Conservation (phyloP, 2,888 invertebrate species). For the Ariolimax columbianus region DNA sequence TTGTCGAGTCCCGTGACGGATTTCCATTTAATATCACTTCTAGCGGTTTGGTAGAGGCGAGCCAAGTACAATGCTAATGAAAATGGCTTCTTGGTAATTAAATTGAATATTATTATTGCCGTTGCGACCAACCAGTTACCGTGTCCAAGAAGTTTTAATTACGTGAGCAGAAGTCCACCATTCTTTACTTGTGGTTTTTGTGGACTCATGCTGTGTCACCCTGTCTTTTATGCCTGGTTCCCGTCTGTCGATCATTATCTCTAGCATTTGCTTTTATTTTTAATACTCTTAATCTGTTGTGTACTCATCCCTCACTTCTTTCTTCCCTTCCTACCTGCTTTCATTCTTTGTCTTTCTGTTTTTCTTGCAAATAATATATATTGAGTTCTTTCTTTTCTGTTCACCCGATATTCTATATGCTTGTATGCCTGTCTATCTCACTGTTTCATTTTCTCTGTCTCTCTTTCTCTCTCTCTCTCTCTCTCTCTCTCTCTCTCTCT, state of each 20-base stretch:
- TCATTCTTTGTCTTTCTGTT: no score
- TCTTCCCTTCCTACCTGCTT: no score
- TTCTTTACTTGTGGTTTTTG: background rate
- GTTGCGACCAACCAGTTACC: background rate
- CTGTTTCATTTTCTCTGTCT: no score
- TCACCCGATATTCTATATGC: no score
- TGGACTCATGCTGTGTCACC: background rate
- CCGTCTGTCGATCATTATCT: background rate
- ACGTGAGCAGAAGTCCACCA: background rate
- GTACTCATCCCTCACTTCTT: no score
- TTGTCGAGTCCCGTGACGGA: no score
- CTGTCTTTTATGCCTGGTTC: background rate
- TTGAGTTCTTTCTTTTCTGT: no score
- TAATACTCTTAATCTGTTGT: background rate
- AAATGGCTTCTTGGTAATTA: background rate
- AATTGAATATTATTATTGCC: background rate
- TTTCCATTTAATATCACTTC: background rate
- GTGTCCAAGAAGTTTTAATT: background rate
- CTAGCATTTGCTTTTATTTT: background rate
- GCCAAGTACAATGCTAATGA: background rate
- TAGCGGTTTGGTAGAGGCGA: background rate
- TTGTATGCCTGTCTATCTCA: no score
- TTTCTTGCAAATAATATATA: no score
- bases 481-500: no score
- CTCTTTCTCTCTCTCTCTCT: no score